phyloP scores from a whole-genome alignment of 2,888 invertebrate genomes.

The Ochropleura plecta region DNA sequence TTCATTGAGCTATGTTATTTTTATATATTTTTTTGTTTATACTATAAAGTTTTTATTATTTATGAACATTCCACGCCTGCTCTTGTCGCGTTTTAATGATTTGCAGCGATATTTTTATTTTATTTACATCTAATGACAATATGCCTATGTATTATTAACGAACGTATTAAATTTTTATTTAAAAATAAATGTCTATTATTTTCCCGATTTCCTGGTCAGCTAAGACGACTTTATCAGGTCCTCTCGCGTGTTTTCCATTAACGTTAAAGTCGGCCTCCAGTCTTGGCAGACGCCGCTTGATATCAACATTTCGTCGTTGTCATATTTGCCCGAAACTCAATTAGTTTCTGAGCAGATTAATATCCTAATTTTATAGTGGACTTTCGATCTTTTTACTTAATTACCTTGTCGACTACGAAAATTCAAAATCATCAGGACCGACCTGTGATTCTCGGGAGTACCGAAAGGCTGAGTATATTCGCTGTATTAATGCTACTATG shows the following conservation, averaged over 20 bases:
- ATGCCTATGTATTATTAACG: conserved; percentile 77
- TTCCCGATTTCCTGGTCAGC: not conserved
- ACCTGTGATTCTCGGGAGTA: not conserved
- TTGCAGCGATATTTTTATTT: conserved; percentile 67
- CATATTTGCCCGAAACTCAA: not conserved
- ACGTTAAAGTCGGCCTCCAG: not conserved
- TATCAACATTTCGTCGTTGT: not conserved
- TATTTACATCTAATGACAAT: conserved; percentile 79
- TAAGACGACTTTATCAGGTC: not conserved
- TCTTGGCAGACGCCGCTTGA: not conserved
- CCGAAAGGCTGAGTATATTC: not conserved
- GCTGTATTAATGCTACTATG: not conserved
- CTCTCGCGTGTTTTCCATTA: not conserved
- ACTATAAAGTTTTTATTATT: conserved; percentile 35
- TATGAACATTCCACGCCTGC: conserved; percentile 71
- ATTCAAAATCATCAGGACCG: not conserved
- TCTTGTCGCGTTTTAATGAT: conserved; percentile 68
- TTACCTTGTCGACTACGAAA: not conserved
- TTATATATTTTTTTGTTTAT: conserved; percentile 27
- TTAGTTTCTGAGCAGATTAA: not conserved
- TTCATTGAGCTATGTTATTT: conserved; percentile 33
- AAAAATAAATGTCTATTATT: conserved; percentile 33
- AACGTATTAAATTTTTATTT: conserved; percentile 73
- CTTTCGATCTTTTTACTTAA: not conserved
- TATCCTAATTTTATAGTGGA: not conserved